phyloP scores from a whole-genome alignment of 2,888 invertebrate species.

The Sphinx pinastri region DNA sequence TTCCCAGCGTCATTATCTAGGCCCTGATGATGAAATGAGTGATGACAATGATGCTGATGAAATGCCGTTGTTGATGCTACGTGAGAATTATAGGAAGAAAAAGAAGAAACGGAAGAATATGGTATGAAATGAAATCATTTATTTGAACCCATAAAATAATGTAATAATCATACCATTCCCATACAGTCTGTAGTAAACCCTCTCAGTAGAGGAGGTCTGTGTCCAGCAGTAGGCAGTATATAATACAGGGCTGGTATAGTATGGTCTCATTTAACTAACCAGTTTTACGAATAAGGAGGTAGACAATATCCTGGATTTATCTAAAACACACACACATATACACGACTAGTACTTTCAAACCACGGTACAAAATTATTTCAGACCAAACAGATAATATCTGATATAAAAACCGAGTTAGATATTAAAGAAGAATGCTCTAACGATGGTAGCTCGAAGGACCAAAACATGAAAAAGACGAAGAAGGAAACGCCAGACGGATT shows the following conservation, averaged over 20 bases:
- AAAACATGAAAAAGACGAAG: constrained; percentile 38
- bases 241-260: no score
- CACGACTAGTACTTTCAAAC: not conserved
- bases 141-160: no score
- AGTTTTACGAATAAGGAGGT: no score
- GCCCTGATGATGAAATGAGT: constrained; percentile 31
- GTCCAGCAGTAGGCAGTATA: no score
- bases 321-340: not conserved
- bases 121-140: constrained; percentile 28
- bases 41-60: constrained; percentile 48
- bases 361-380: not conserved
- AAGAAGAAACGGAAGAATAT: constrained; percentile 30
- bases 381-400: not conserved
- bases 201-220: no score
- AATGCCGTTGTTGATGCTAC: constrained; percentile 47
- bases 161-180: no score
- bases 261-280: no score
- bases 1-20: constrained; percentile 31
- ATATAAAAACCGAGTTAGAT: constrained; percentile 32
- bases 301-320: not conserved
- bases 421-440: constrained; percentile 32
- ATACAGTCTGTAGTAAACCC: no score
- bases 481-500: constrained; percentile 54
- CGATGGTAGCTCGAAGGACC: not conserved
- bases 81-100: constrained; percentile 33